Evolutionary conservation across 2,797 vertebrate species (phyloP).

Genomic region (Sylvilagus floridanus): DNA sequence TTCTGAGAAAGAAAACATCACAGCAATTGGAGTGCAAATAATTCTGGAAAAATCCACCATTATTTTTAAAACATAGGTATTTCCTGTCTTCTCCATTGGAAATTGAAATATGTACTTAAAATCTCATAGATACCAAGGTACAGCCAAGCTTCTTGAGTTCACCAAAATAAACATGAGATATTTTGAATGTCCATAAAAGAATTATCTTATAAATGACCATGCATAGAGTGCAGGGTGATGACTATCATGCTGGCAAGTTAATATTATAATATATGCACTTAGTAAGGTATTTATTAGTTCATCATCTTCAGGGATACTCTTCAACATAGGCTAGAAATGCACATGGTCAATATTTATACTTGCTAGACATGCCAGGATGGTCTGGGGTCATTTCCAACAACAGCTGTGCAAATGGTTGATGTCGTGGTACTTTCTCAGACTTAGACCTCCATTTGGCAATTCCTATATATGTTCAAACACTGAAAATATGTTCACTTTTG

Average conservation of each 20-base stretch:
- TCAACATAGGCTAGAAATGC: constrained; percentile 15
- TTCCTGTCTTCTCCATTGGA: not conserved
- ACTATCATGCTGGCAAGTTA: not conserved
- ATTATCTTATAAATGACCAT: not conserved
- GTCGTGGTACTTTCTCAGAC: constrained; percentile 63
- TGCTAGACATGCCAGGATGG: not conserved
- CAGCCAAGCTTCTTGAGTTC: not conserved
- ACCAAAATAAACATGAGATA: not conserved
- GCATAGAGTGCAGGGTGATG: not conserved
- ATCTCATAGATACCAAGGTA: not conserved
- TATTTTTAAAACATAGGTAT: not conserved
- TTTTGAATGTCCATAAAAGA: not conserved
- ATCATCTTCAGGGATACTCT: not conserved
- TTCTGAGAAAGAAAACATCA: too few species aligned
- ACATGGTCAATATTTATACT: constrained; percentile 61
- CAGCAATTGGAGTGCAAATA: rapidly evolving
- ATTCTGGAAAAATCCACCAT: not conserved
- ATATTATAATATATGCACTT: not conserved
- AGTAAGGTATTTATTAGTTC: not conserved
- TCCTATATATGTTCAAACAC: constrained; percentile 64
- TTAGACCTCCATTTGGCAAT: constrained; percentile 67
- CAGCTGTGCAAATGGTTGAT: constrained; percentile 74
- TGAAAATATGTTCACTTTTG: constrained; percentile 64
- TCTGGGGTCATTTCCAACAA: constrained; percentile 52
- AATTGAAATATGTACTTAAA: constrained; percentile 9